Base-by-base conservation (phyloP, 1,140 invertebrate species). In the Brachionus sp. region DNA sequence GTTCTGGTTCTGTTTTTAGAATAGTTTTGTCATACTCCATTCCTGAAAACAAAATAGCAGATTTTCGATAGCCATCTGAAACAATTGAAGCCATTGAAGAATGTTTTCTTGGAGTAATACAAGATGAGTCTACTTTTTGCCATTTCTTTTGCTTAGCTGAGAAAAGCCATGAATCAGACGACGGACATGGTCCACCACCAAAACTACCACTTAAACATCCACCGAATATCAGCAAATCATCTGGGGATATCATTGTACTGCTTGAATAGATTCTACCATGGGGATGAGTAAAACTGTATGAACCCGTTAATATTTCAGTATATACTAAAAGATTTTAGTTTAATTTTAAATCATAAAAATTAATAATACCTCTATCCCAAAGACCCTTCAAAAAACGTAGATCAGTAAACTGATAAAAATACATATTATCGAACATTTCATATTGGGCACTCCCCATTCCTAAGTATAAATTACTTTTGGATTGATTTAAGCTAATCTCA, bases 201-300 rank as follows among this genome's bases (percentile, higher is more conserved):
- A 77, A 66, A 23, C 84, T 84, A 33, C 85, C 85, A 37, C 85
- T 85, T 82, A 86, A 53, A 84, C 86, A 86, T 12, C 86, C 86
- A 10, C 86, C 85, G 84, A 84, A 85, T n/a, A 86, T 85, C 29
- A 85, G 70, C 1, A 86, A 46, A 13, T 84, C 77, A 39, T 86
- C 68, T 23, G 77, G 29, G 16, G 80, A 83, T 5, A 84, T 84
- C 78, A 86, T 85, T 19, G 84, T 64, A 2, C 84, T 84, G 23
- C 77, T 82, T 19, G 85, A 84, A 29, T 84, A 84, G 77, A 77
- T 84, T 80, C 86, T 64, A 19, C 84, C 85, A 77, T 86, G 85
- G 12, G 86, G 86, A 53, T 85, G 84, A 39, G 66, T 84, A 19
- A 85, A 85, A 12, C 73, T 82, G 73, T 84, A 86, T 5, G 85